Conservation (phyloP, 2,113 vertebrate species). For the Leucopternis melanops region DNA sequence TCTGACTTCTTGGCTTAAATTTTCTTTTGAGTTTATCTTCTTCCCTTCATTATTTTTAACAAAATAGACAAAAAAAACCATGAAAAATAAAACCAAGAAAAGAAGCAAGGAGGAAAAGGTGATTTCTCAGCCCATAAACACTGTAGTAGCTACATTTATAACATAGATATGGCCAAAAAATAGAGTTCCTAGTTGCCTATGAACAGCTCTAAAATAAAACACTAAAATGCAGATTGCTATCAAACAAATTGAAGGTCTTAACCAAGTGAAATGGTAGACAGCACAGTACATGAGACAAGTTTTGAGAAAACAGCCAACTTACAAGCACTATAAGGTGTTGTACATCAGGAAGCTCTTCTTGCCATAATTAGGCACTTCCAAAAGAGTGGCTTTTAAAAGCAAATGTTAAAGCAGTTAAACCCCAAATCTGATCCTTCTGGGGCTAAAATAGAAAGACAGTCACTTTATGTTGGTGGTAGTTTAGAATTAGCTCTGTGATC, state of each 20-base stretch:
- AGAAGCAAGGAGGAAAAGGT: neutral
- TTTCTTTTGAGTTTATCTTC: neutral
- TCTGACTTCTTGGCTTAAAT: neutral
- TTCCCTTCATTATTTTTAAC: neutral
- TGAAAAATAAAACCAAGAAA: neutral
- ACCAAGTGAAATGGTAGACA: neutral
- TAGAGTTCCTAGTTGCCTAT: neutral
- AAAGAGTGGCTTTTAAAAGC: neutral
- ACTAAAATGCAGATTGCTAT: neutral
- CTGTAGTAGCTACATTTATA: neutral
- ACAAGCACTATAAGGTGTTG: neutral
- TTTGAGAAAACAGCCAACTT: neutral
- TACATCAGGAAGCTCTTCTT: neutral
- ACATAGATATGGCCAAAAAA: neutral
- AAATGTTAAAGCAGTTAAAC: neutral
- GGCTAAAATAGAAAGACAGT: neutral
- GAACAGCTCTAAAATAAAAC: neutral
- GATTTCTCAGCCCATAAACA: neutral
- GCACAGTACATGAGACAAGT: accelerated
- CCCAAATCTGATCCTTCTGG: neutral
- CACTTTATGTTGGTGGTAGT: neutral
- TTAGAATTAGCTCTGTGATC: neutral
- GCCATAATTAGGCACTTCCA: neutral
- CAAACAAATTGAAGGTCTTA: neutral
- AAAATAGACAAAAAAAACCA: neutral